Evolutionary conservation across 2,113 vertebrate species (phyloP).

Genomic region (Myanophis thanlyinensis): DNA sequence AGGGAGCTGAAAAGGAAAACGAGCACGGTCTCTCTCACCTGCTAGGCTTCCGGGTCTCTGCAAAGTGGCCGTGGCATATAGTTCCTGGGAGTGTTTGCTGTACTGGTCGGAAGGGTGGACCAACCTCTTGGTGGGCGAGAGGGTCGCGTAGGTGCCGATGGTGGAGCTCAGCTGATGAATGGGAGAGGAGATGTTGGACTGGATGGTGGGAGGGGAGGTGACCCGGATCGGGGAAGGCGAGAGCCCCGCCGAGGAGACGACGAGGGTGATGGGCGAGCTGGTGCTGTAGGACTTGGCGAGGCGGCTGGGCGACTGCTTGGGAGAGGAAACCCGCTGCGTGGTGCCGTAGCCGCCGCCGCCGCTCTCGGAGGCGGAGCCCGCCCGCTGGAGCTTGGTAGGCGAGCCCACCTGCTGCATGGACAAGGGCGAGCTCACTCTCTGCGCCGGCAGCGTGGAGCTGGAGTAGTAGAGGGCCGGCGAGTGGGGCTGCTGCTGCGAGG

Average conservation of each 20-base stretch:
- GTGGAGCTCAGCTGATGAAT: slow-evolving; percentile 93
- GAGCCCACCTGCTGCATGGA: slow-evolving; percentile 83
- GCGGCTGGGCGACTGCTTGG: slow-evolving; percentile 89
- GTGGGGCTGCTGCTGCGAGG: slow-evolving; percentile 44
- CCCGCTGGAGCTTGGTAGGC: slow-evolving; percentile 89
- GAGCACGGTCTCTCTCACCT: slow-evolving; percentile 72
- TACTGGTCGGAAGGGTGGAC: slow-evolving; percentile 93
- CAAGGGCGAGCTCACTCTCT: slow-evolving; percentile 89
- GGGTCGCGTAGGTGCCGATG: slow-evolving; percentile 94
- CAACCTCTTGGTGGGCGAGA: slow-evolving; percentile 94
- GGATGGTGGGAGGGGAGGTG: slow-evolving; percentile 84
- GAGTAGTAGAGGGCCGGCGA: slow-evolving; percentile 84
- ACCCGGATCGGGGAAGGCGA: slow-evolving; percentile 83
- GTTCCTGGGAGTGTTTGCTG: slow-evolving; percentile 92
- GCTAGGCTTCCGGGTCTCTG: slow-evolving; percentile 93
- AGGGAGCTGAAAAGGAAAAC: no score
- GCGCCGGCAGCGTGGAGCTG: slow-evolving; percentile 91
- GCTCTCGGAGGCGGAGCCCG: slow-evolving; percentile 82
- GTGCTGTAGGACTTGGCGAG: slow-evolving; percentile 98
- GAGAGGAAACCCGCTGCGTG: slow-evolving; percentile 86
- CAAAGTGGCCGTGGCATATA: slow-evolving; percentile 91
- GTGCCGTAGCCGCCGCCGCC: slow-evolving; percentile 82
- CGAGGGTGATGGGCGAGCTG: slow-evolving; percentile 94
- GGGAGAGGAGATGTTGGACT: slow-evolving; percentile 83
- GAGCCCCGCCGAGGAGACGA: slow-evolving; percentile 80